Percentiles rank a stretch among this genome's conserved stretches.
phyloP scores from a whole-genome alignment of 2,888 invertebrate species.

The Drosophila histrio region DNA sequence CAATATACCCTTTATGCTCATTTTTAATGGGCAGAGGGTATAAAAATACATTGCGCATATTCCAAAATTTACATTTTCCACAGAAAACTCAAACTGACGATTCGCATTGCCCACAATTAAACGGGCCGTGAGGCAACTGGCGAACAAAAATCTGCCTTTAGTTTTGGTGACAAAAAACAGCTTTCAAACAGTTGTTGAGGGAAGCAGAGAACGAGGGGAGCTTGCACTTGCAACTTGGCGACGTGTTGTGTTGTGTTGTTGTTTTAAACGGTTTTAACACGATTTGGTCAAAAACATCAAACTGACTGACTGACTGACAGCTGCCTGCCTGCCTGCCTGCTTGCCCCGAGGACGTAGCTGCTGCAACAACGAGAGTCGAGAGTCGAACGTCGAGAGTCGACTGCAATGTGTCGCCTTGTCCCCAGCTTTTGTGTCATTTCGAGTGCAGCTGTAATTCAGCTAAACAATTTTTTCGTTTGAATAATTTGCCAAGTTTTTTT shows the following conservation, averaged over 20 bases:
- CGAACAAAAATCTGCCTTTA: slow-evolving; percentile 40
- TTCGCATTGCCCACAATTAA: slow-evolving; percentile 45
- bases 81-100: slow-evolving; percentile 35
- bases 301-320: slow-evolving; percentile 65
- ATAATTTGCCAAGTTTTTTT: slow-evolving; percentile 66
- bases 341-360: slow-evolving; percentile 6
- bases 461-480: slow-evolving; percentile 71
- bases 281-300: slow-evolving; percentile 80
- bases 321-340: slow-evolving; percentile 48
- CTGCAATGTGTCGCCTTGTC: slow-evolving; percentile 51
- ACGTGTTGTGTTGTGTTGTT: slow-evolving; percentile 48
- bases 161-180: slow-evolving; percentile 49
- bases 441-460: slow-evolving; percentile 70
- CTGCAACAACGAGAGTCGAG: too few species aligned
- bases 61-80: slow-evolving; percentile 68
- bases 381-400: slow-evolving; percentile 9
- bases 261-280: slow-evolving; percentile 72
- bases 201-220: not conserved
- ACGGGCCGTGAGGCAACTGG: slow-evolving; percentile 27
- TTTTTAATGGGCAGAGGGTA: too few species aligned
- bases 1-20: too few species aligned
- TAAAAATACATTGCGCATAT: slow-evolving; percentile 42
- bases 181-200: slow-evolving; percentile 27
- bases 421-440: slow-evolving; percentile 65
- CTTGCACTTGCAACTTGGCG: slow-evolving; percentile 26